Evolutionary conservation across 92 coral and sea anemone genomes (phyloP).

Genomic region (Bergia sp.): DNA sequence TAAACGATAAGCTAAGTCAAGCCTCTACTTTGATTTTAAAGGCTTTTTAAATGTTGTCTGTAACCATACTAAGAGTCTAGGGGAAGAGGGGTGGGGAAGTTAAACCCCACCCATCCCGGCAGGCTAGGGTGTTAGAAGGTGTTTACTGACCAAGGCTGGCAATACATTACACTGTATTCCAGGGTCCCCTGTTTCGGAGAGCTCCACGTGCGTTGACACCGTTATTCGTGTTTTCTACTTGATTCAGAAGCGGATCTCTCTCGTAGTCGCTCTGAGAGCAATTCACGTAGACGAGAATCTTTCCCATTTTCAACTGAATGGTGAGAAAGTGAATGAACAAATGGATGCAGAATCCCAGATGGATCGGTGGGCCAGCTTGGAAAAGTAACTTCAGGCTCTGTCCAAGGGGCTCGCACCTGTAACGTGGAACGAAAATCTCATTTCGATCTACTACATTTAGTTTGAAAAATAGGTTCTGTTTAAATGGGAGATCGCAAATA

Average conservation of each 20-base stretch:
- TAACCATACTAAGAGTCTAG: too few relatives aligned
- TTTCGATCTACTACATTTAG: not conserved
- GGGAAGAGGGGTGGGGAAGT: too few relatives aligned
- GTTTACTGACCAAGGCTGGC: not conserved
- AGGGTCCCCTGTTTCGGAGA: not conserved
- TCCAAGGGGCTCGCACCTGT: slow-evolving; percentile 29
- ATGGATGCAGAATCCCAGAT: slow-evolving; percentile 50
- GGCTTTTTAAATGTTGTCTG: too few relatives aligned
- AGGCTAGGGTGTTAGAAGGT: too few relatives aligned
- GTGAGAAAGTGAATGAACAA: slow-evolving; percentile 37
- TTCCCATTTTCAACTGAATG: slow-evolving; percentile 39
- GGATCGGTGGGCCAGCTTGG: slow-evolving; percentile 48
- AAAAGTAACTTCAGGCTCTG: slow-evolving; percentile 31
- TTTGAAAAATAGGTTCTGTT: too few relatives aligned
- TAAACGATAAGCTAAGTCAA: too few relatives aligned
- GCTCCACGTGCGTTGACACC: not conserved
- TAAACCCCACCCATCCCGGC: too few relatives aligned
- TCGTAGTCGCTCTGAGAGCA: not conserved
- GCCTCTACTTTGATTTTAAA: too few relatives aligned
- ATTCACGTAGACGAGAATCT: not conserved
- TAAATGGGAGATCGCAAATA: too few relatives aligned
- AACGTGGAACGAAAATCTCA: not conserved
- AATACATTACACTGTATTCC: not conserved
- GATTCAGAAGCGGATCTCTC: not conserved
- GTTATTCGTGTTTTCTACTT: not conserved